Base-by-base conservation (phyloP, 2,888 invertebrate genomes). In the Caradrina clavipalpis region DNA sequence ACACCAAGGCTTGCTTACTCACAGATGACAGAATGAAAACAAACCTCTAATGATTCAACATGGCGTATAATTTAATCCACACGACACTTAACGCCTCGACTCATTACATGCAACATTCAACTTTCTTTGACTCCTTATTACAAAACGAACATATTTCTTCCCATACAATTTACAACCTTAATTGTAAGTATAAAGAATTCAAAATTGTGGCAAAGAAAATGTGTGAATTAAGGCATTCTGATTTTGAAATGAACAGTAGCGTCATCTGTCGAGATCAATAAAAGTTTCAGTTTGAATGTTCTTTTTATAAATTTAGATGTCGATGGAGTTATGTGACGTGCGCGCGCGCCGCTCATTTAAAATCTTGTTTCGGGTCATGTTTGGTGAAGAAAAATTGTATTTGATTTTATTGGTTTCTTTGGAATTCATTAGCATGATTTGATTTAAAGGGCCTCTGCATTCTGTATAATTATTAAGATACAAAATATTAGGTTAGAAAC, bases 261-360 rank as follows among this genome's bases (percentile, higher is more conserved):
- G 86, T 89, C 91, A 88, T 87, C 87, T 89, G 90, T 89, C 88
- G 87, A 81, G 84, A 88, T 90, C 87, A 89, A 89, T 89, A 87
- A 89, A 86, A 77, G 84, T 89, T 86, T 86, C 84, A 85, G 82
- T 82, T 78, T 35, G 53, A 68, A 63, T 76, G 74, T 85, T 84
- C 73, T 69, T 89, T 85, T 83, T 86, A 73, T 66, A 66, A 81
- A 83, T 85, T 86, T 82, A 66, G 51, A 72, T 72, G 78, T 64
- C 74, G 76, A 81, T 68, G 50, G 81, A 83, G 73, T 76, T 75
- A 82, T 77, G 78, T 68, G 81, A 66, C 67, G 49, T 78, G 78
- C 76, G 73, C 78, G 60, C 66, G 74, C 83, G 79, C 45, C 64
- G 70, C 54, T 69, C 66, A 76, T 53, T 82, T 80, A 77, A 77